Base-by-base conservation (phyloP, 2,888 invertebrate genomes). In the Endotricha flammealis region DNA sequence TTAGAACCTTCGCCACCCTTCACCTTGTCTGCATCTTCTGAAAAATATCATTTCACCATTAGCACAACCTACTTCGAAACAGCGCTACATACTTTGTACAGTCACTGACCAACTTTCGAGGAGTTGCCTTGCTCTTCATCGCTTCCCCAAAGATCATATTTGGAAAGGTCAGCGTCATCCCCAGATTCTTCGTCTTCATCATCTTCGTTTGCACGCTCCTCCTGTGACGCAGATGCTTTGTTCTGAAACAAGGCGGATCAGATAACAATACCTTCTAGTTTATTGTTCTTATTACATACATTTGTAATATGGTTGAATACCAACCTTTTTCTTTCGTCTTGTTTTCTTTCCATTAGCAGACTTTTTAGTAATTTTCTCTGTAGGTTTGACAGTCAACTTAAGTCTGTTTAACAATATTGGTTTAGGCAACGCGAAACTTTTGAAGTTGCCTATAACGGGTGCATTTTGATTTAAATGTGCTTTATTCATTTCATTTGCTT, bases 71-170 rank as follows among this genome's bases (percentile, higher is more conserved):
- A 3, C 16, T 16, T 16, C 16, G 16, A 16, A 16, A 16, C 3
- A 20, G 20, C 20, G n/a, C n/a, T 6, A 20, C 20, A 8, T 20
- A 4, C 4, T 4, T n/a, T n/a, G n/a, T 20, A 20, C 2, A 20
- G 33, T 38, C 46, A 42, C 50, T 48, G 44, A 74, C 77, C 79
- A 44, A 60, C 41, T 62, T 79, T 79, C 1, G 73, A 67, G 12
- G 76, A 54, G 41, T 66, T 66, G 31, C 67, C 71, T 45, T 86
- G 73, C 39, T 88, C 90, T 29, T 89, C 90, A 41, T 91, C 91
- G 47, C 89, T 89, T 41, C 92, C 92, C 91, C 92, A 93, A 27
- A 94, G 79, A 64, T 93, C 93, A 68, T 94, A 95, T 66, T 94
- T 94, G 12, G 93, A 92, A 30, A 94, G 82, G 69, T 94, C 93